phyloP scores from a whole-genome alignment of 2,113 vertebrate genomes.

The Glaucidium brasilianum region DNA sequence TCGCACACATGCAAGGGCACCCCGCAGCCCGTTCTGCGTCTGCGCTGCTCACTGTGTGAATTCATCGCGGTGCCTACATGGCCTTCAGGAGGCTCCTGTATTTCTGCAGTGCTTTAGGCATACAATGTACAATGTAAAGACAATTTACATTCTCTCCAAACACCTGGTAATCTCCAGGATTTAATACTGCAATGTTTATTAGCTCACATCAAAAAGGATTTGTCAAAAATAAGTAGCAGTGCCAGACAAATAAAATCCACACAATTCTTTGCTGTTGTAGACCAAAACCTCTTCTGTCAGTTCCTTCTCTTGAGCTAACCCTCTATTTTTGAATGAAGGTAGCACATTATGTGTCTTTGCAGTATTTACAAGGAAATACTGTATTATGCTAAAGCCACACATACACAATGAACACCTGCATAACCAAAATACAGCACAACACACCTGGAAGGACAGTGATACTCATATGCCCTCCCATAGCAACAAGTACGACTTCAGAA shows the following conservation, averaged over 20 bases:
- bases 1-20: accelerated
- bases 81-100: background rate
- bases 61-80: background rate
- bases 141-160: background rate
- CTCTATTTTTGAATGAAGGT: background rate
- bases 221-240: background rate
- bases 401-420: background rate
- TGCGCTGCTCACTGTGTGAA: background rate
- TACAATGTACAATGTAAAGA: background rate
- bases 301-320: background rate
- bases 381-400: background rate
- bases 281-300: background rate
- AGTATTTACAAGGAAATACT: background rate
- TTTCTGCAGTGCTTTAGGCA: background rate
- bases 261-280: background rate
- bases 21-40: accelerated
- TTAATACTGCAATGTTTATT: background rate
- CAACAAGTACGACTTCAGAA: background rate
- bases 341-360: background rate
- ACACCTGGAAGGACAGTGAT: background rate
- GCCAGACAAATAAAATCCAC: background rate
- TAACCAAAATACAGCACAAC: background rate
- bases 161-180: background rate
- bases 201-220: background rate
- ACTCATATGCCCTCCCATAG: background rate